phyloP scores from a whole-genome alignment of 1,140 invertebrate genomes.

The Brachionus rubens region DNA sequence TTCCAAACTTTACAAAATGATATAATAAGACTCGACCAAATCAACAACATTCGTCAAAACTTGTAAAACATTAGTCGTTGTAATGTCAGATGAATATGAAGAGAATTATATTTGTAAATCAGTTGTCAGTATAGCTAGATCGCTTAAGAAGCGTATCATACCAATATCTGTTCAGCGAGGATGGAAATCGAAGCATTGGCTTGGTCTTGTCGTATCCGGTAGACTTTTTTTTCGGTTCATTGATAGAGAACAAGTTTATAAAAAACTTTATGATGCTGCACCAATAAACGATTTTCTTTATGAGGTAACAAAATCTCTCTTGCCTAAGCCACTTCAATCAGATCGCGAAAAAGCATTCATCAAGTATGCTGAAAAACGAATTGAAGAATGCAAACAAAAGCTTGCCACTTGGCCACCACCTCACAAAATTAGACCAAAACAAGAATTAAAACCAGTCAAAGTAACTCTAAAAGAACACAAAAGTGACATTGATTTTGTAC shows the following conservation, averaged over 20 bases:
- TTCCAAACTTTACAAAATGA: no score
- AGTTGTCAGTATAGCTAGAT: constrained; percentile 33
- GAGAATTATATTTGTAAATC: neutral
- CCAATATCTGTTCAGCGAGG: neutral
- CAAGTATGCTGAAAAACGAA: neutral
- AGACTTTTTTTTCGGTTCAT: neutral
- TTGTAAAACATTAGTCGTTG: neutral
- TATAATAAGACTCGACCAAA: neutral
- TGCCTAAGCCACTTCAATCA: neutral
- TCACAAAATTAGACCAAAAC: neutral
- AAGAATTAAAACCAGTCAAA: neutral
- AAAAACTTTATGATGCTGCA: neutral
- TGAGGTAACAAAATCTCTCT: neutral
- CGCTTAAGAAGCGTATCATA: neutral
- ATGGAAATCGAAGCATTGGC: constrained; percentile 30
- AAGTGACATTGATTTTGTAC: neutral
- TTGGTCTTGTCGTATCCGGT: constrained; percentile 29
- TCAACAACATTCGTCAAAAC: neutral
- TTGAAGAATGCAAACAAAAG: constrained; percentile 45
- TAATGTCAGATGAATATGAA: constrained; percentile 40
- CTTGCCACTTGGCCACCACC: constrained; percentile 32
- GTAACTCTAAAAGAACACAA: neutral
- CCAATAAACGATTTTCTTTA: constrained; percentile 2
- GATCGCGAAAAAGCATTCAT: constrained; percentile 11
- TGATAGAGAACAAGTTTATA: neutral